These are phyloP conservation scores for Bombus superbus DNA, from an alignment of 1,140 invertebrate species.

Conservation along the genomic window DNA sequence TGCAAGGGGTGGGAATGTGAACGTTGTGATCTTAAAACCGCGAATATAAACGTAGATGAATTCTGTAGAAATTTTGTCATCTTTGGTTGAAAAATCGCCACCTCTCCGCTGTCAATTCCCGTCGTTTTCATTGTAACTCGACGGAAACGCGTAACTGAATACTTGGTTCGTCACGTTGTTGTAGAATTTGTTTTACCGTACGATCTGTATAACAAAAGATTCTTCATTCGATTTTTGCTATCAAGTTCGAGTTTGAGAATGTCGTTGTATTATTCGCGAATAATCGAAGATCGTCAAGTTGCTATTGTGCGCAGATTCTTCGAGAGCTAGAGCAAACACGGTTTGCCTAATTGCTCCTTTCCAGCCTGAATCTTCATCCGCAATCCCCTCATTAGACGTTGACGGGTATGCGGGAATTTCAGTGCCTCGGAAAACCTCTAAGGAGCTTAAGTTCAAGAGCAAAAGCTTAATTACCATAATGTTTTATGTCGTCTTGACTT, in stretches of 20 bases:
- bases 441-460: constrained; percentile 67
- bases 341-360: constrained; percentile 66
- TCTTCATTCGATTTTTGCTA: no score
- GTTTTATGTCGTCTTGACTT: constrained; percentile 47
- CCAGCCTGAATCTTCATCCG: constrained; percentile 69
- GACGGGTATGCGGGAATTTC: constrained; percentile 76
- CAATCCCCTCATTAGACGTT: constrained; percentile 75
- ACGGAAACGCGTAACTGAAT: no score
- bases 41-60: no score
- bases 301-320: neutral
- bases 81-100: no score
- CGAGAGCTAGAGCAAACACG: constrained; percentile 34
- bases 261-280: neutral
- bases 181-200: no score
- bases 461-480: constrained; percentile 73
- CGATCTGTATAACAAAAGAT: no score
- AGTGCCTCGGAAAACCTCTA: constrained; percentile 74
- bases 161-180: no score
- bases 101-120: no score
- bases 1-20: no score
- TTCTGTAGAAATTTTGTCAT: no score
- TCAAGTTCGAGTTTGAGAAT: neutral
- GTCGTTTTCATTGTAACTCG: no score
- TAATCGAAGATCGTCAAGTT: neutral
- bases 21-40: no score